phyloP scores from a whole-genome alignment of 35 echinoderm and acorn worm genomes.

The Apostichopus californicus region DNA sequence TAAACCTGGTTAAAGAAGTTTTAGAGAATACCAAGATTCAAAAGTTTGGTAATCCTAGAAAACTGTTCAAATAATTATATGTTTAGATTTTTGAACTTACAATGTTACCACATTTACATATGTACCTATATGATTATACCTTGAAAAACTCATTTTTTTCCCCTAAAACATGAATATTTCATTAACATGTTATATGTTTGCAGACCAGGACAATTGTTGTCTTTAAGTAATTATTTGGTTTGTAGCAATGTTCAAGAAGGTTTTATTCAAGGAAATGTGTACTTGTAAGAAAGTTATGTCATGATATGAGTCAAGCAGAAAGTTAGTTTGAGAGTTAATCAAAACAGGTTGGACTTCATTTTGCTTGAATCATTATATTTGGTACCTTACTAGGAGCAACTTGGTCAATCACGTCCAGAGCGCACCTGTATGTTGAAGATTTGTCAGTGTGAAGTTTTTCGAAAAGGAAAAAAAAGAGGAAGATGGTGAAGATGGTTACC shows the following conservation, averaged over 20 bases:
- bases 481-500: too few species aligned
- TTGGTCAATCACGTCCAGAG: background rate
- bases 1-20: background rate
- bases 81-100: background rate
- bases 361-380: background rate
- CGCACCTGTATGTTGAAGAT: constrained; percentile 3
- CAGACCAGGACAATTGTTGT: background rate
- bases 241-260: too few species aligned
- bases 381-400: background rate
- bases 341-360: background rate
- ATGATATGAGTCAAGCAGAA: background rate
- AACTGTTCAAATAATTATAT: background rate
- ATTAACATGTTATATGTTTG: background rate
- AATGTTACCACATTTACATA: background rate
- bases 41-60: constrained; percentile 24
- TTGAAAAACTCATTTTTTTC: background rate
- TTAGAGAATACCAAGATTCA: constrained; percentile 6
- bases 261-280: too few species aligned
- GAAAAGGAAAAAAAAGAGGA: background rate
- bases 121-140: background rate
- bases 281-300: too few species aligned
- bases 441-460: background rate
- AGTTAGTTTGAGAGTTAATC: background rate
- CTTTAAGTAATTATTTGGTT: background rate
- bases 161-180: background rate